Evolutionary conservation across 2,797 vertebrate genomes (phyloP).

Genomic region (Chelon auratus): DNA sequence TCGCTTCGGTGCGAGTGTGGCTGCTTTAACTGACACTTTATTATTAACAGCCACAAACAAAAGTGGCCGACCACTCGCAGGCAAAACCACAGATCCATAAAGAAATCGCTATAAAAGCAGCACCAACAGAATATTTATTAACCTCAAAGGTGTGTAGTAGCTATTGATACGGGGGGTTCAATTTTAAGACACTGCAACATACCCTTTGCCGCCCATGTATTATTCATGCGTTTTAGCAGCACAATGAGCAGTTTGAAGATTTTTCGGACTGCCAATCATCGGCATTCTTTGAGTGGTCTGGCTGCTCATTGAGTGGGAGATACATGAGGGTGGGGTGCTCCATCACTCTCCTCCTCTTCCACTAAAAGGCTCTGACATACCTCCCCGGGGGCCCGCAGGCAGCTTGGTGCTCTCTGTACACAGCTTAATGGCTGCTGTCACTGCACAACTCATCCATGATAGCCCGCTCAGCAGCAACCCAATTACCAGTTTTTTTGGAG

Average conservation of each 20-base stretch:
- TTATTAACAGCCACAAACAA: slow-evolving; percentile 51
- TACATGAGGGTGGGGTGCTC: slow-evolving; percentile 73
- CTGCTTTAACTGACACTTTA: slow-evolving; percentile 45
- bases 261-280: slow-evolving; percentile 77
- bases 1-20: slow-evolving; percentile 19
- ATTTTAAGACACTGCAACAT: slow-evolving; percentile 67
- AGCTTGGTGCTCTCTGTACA: slow-evolving; percentile 77
- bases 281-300: slow-evolving; percentile 74
- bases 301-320: slow-evolving; percentile 72
- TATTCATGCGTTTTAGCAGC: slow-evolving; percentile 77
- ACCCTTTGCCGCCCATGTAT: slow-evolving; percentile 68
- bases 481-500: slow-evolving; percentile 72
- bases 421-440: slow-evolving; percentile 81
- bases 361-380: slow-evolving; percentile 82
- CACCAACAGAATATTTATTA: slow-evolving; percentile 62
- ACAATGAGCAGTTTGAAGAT: slow-evolving; percentile 80
- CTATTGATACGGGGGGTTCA: slow-evolving; percentile 64
- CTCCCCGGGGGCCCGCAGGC: slow-evolving; percentile 78
- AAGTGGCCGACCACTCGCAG: slow-evolving; percentile 51
- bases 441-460: slow-evolving; percentile 78
- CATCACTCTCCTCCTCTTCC: slow-evolving; percentile 78
- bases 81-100: slow-evolving; percentile 67
- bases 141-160: slow-evolving; percentile 55
- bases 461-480: slow-evolving; percentile 67
- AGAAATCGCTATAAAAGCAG: slow-evolving; percentile 55